Evolutionary conservation across 2,888 invertebrate species (phyloP), one percentile per base, ranked within the genome.

Genomic region (Hemicrepidius hirtus): DNA sequence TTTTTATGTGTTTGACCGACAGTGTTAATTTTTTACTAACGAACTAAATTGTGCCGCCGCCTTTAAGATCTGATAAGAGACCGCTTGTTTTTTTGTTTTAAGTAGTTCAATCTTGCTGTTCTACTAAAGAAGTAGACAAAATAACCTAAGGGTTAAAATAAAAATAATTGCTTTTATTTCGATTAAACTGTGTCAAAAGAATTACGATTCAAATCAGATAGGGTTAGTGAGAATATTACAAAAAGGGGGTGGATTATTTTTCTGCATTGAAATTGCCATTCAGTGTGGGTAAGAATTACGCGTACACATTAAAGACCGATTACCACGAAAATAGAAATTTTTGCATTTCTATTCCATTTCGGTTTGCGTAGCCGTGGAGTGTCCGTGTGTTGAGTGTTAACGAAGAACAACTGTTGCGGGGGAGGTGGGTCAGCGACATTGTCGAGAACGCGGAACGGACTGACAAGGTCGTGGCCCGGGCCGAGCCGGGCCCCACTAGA

Each of bases 351-450:
- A 69, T 63, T 63, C 55, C 50, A 55, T 62, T 75, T 55, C 67
- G 64, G 75, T 63, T n/a, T 44, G 32, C 20, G 28, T 49, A 21
- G 28, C 32, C 16, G 24, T 18, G 68, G 24, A 55, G 65, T 37
- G 35, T 55, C 63, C 72, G 74, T 69, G 68, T 55, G 53, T 28
- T 28, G 74, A 65, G 64, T 76, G 40, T 55, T 64, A 68, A 59
- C 28, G 9, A 37, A 10, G 57, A 20, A 20, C 50, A 28, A 28
- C 75, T 53, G 66, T 74, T 73, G 77, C 75, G 78, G 76, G 76
- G 78, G 76, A 74, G 76, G 76, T 76, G 79, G 81, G 80, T 81
- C 81, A 80, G 78, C 80, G 80, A 81, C 81, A 80, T 80, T 81
- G 80, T 76, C 72, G 71, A 75, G 80, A 80, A 80, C 81, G 81